Percentiles rank a stretch among this genome's conserved stretches.
Conservation (phyloP, 35 echinoderm and acorn worm species). For the Apostichopus californicus region DNA sequence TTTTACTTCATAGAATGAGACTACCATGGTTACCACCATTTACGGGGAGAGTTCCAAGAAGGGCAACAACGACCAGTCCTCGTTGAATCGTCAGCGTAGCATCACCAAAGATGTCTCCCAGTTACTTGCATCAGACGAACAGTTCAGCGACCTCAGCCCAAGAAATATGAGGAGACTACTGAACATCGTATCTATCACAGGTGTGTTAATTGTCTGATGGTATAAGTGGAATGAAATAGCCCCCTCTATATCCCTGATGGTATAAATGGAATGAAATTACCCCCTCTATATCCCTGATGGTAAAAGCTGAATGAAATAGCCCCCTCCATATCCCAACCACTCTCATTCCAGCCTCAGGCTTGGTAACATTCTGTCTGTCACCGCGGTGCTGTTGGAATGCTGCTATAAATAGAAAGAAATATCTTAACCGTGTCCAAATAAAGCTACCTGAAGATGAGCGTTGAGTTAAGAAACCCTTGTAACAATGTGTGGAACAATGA, state of each 20-base stretch:
- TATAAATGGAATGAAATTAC: too few relatives aligned
- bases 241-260: too few relatives aligned
- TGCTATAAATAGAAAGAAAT: too few relatives aligned
- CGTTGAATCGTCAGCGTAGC: background rate
- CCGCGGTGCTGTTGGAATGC: slow-evolving; percentile 47
- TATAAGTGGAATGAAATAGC: too few relatives aligned
- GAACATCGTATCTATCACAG: slow-evolving; percentile 98
- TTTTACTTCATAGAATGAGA: slow-evolving; percentile 20
- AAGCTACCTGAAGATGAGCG: too few relatives aligned
- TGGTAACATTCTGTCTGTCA: slow-evolving; percentile 91
- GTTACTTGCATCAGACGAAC: slow-evolving; percentile 83
- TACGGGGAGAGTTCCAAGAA: slow-evolving; percentile 56
- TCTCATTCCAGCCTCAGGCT: too few relatives aligned
- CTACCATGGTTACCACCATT: slow-evolving; percentile 52
- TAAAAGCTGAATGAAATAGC: too few relatives aligned
- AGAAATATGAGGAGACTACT: slow-evolving; percentile 94
- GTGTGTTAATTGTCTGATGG: slow-evolving; percentile 33
- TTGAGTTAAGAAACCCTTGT: too few relatives aligned
- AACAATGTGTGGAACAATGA: too few relatives aligned
- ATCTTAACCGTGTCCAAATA: too few relatives aligned
- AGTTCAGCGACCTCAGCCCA: slow-evolving; percentile 97
- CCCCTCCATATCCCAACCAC: too few relatives aligned
- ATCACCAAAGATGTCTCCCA: slow-evolving; percentile 90
- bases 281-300: too few relatives aligned
- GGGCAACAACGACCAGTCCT: background rate